Evolutionary conservation across 1,140 invertebrate genomes (phyloP).

Genomic region (Antheraea mylitta): DNA sequence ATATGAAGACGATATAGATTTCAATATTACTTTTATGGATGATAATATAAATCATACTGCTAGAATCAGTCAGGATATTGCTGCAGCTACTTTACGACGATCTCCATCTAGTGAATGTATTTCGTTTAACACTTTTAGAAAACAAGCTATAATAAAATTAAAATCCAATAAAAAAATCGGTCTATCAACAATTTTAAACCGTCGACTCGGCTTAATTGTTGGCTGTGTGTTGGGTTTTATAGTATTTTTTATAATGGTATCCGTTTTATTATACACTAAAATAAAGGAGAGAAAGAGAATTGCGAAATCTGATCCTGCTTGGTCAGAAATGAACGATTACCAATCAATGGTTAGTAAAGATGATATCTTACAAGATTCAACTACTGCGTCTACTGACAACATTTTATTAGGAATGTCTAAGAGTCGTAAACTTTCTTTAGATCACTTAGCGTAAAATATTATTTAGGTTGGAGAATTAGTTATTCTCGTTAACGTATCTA

Average conservation of each 20-base stretch:
- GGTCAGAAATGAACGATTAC: slow-evolving; percentile 73
- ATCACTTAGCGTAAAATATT: slow-evolving; percentile 47
- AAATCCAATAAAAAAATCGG: slow-evolving; percentile 54
- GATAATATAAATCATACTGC: slow-evolving; percentile 41
- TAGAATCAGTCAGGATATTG: slow-evolving; percentile 52
- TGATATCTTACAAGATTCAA: slow-evolving; percentile 66
- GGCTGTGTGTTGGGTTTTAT: slow-evolving; percentile 67
- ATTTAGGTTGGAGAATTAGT: background rate
- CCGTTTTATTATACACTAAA: slow-evolving; percentile 69
- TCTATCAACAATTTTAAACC: slow-evolving; percentile 58
- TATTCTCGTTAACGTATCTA: slow-evolving; percentile 2
- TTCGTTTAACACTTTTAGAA: slow-evolving; percentile 61
- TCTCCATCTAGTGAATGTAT: slow-evolving; percentile 66
- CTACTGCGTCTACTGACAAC: slow-evolving; percentile 69
- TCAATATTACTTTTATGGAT: slow-evolving; percentile 40
- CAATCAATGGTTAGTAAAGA: slow-evolving; percentile 73
- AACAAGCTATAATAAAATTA: slow-evolving; percentile 41
- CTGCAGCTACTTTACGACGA: slow-evolving; percentile 51
- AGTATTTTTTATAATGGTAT: slow-evolving; percentile 72
- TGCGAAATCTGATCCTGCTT: slow-evolving; percentile 68
- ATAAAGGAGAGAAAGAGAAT: slow-evolving; percentile 72
- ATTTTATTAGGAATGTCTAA: slow-evolving; percentile 70
- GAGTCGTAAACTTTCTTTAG: slow-evolving; percentile 58
- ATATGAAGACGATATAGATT: slow-evolving; percentile 37
- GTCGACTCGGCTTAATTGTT: slow-evolving; percentile 67